Conservation (phyloP, 2,888 invertebrate genomes). For the Mythimna lalbum region DNA sequence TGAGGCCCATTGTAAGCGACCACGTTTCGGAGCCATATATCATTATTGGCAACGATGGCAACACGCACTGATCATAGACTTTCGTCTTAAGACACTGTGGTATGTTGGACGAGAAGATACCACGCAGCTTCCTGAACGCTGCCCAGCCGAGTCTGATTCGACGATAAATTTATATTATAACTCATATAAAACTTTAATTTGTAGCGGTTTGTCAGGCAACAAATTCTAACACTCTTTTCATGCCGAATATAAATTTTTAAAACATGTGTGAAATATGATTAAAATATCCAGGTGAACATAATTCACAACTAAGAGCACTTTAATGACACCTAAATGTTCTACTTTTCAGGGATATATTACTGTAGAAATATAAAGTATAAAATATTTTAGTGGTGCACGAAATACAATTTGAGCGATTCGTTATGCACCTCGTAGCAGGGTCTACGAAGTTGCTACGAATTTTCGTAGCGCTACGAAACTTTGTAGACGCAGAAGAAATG, state of each 20-base stretch:
- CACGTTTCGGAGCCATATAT: no score
- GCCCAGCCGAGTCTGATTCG: no score
- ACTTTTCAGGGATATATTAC: conserved; percentile 24
- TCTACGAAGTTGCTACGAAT: conserved; percentile 35
- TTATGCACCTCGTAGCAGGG: conserved; percentile 14
- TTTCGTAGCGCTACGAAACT: conserved; percentile 37
- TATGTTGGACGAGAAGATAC: no score
- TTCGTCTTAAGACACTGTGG: no score
- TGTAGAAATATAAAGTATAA: conserved; percentile 16
- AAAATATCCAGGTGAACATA: conserved; percentile 29
- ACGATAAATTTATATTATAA: neutral
- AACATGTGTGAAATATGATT: conserved; percentile 1
- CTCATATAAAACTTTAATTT: neutral
- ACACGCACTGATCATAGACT: no score
- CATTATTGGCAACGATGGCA: no score
- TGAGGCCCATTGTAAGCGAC: no score
- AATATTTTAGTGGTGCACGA: conserved; percentile 19
- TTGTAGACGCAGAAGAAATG: conserved; percentile 4
- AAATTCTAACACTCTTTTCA: neutral
- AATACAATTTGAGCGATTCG: conserved; percentile 11
- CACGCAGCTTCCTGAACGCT: no score
- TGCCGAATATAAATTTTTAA: neutral
- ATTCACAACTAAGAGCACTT: conserved; percentile 24
- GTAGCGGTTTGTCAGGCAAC: no score
- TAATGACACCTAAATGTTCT: conserved; percentile 16